Evolutionary conservation across 2,888 invertebrate species (phyloP), one percentile per base, ranked within the genome.

Genomic region (Heteropelma amictum): DNA sequence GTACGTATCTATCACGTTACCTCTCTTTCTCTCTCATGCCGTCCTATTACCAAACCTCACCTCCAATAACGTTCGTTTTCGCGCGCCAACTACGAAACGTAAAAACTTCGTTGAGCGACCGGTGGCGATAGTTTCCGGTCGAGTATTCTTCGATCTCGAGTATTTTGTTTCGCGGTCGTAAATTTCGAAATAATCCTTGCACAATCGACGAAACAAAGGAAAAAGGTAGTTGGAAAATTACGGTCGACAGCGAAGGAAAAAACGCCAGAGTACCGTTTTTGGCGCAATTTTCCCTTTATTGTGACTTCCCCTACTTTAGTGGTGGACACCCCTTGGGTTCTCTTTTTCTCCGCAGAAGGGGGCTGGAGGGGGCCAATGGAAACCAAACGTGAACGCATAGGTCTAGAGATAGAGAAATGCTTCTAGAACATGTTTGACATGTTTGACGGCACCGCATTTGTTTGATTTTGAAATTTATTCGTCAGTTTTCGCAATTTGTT

Each of bases 281-380:
- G 79, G 76, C 81, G 79, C 79, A 79, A 82, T 82, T 81, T 82
- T 80, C 80, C 56, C 17, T 45, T 30, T 17, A 17, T 14, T 12
- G 28, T 49, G 30, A 17, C 21, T 40, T 26, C 14, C 38, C 61
- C 51, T 19, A 21, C 42, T 12, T 10, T 2, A 2, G 10, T 40
- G 35, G 17, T 28, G 21, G 28, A 40, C 61, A 42, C 51, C 71
- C 75, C 63, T 56, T 58, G 49, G 42, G 33, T 19, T 19, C n/a
- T 53, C 38, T 38, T 51, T 60, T 26, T 60, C 26, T 45, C 19
- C 40, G 53, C 23, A 38, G 35, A 47, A 54, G n/a, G 61, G 60
- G 60, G 56, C 71, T 73, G 72, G 68, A 64, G 26, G 72, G 67
- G 49, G 45, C 60, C 68, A 78, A 78, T 73, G 77, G 77, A 78